Conservation (phyloP, 2,797 vertebrate genomes). For the Parotocinclus haroldoi region DNA sequence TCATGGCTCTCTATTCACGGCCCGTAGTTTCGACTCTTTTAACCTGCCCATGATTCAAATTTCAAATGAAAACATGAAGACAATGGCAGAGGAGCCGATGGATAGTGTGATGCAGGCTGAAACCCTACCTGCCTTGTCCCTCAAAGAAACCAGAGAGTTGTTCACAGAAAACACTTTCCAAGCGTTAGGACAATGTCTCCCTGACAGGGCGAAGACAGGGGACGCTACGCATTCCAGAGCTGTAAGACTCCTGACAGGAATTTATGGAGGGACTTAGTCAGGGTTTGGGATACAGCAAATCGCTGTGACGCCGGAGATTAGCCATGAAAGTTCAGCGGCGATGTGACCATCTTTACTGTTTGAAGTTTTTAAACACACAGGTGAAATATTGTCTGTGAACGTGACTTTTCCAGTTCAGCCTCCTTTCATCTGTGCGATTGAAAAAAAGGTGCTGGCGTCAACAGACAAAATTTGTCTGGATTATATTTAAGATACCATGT, state of each 20-base stretch:
- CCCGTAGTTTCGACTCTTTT: constrained; percentile 19
- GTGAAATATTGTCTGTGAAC: neutral
- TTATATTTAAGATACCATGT: neutral
- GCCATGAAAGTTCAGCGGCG: neutral
- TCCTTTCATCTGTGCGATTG: neutral
- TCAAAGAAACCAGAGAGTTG: constrained; percentile 47
- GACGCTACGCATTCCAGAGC: constrained; percentile 14
- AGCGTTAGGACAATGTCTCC: constrained; percentile 51
- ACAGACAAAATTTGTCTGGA: neutral
- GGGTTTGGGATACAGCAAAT: neutral
- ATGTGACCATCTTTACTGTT: neutral
- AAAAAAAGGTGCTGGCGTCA: too few species aligned
- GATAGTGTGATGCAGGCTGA: constrained; percentile 32
- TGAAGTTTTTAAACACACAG: neutral
- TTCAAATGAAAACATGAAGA: constrained; percentile 54
- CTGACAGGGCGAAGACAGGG: constrained; percentile 35
- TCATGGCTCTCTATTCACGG: constrained; percentile 10
- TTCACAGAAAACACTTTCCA: too few species aligned
- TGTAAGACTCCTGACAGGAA: neutral
- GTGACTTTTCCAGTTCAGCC: neutral
- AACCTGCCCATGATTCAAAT: constrained; percentile 51
- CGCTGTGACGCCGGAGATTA: neutral
- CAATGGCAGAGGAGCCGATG: constrained; percentile 29
- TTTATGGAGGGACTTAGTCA: constrained; percentile 1
- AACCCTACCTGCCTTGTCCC: constrained; percentile 53